Conservation (phyloP, 2,888 invertebrate genomes). For the Xylota sylvarum region DNA sequence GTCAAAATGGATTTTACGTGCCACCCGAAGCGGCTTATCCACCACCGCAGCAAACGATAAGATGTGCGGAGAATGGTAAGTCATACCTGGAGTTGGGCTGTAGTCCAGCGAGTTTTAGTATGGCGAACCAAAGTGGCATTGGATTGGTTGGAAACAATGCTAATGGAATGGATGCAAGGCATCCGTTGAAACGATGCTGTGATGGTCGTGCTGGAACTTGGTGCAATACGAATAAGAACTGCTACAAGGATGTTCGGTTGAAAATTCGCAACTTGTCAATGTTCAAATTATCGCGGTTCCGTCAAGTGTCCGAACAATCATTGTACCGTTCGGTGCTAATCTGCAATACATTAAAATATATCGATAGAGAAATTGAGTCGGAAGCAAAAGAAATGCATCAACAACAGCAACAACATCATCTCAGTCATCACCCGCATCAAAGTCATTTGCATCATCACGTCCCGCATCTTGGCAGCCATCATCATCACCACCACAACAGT, state of each 20-base stretch:
- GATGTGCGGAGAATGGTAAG: constrained; percentile 95
- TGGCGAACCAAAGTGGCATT: constrained; percentile 52
- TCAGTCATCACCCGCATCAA: constrained; percentile 78
- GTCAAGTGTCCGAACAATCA: constrained; percentile 95
- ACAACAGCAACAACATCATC: constrained; percentile 80
- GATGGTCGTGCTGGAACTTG: constrained; percentile 90
- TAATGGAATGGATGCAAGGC: constrained; percentile 81
- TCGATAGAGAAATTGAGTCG: constrained; percentile 95
- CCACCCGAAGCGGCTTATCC: constrained; percentile 78
- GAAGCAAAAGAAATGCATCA: constrained; percentile 86
- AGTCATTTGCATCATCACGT: constrained; percentile 81
- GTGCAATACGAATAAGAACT: constrained; percentile 91
- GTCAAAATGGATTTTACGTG: constrained; percentile 79
- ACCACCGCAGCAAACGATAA: constrained; percentile 92
- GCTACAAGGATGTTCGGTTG: constrained; percentile 93
- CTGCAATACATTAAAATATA: constrained; percentile 95
- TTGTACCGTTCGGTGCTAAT: constrained; percentile 95
- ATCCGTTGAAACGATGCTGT: constrained; percentile 86
- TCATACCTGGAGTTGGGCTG: constrained; percentile 93
- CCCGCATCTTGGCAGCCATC: constrained; percentile 80
- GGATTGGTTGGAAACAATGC: constrained; percentile 49
- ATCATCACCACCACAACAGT: constrained; percentile 76
- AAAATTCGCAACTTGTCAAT: constrained; percentile 96
- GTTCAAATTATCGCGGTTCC: constrained; percentile 94
- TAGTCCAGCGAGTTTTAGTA: constrained; percentile 85